Percentiles rank a stretch among this genome's conserved stretches.
These are phyloP conservation scores for Drosophila auraria DNA, from an alignment of 1,140 invertebrate genomes.

Conservation along the genomic window DNA sequence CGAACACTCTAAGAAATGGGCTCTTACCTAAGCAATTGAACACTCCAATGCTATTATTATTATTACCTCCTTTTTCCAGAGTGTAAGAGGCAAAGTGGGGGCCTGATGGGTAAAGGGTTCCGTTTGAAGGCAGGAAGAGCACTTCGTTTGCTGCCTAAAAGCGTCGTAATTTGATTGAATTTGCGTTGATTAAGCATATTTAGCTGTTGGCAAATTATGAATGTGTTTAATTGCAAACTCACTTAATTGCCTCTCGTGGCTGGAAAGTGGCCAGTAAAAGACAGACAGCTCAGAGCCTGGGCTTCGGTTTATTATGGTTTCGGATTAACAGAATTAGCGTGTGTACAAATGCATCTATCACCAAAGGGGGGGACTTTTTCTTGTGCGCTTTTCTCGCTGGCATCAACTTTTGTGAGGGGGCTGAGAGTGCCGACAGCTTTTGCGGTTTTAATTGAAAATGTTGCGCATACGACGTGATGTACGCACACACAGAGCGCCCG, in stretches of 20 bases:
- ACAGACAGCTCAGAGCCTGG: slow-evolving; percentile 9
- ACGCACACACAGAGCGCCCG: slow-evolving; percentile 17
- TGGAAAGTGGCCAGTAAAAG: slow-evolving; percentile 1
- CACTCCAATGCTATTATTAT: background rate
- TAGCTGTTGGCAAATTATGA: slow-evolving; percentile 77
- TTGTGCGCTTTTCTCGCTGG: background rate
- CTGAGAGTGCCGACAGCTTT: slow-evolving; percentile 58
- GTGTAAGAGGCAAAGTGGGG: background rate
- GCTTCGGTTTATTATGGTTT: slow-evolving; percentile 69
- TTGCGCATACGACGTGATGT: slow-evolving; percentile 72
- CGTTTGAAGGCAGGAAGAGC: background rate
- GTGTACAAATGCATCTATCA: slow-evolving; percentile 49
- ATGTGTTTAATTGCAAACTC: slow-evolving; percentile 77
- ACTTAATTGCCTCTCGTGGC: slow-evolving; percentile 71
- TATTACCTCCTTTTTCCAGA: background rate
- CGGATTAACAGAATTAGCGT: slow-evolving; percentile 73
- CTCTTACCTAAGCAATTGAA: background rate
- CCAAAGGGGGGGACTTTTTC: background rate
- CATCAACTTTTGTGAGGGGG: slow-evolving; percentile 46
- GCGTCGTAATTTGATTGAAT: slow-evolving; percentile 78
- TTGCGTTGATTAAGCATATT: slow-evolving; percentile 81
- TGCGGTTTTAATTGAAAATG: slow-evolving; percentile 77
- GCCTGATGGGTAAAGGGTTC: background rate
- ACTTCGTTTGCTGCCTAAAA: slow-evolving; percentile 66
- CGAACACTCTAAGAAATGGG: slow-evolving; percentile 6